Evolutionary conservation across 2,797 vertebrate genomes (phyloP), one percentile per base, ranked within the genome.

Genomic region (Mormyrus hasselquistii): DNA sequence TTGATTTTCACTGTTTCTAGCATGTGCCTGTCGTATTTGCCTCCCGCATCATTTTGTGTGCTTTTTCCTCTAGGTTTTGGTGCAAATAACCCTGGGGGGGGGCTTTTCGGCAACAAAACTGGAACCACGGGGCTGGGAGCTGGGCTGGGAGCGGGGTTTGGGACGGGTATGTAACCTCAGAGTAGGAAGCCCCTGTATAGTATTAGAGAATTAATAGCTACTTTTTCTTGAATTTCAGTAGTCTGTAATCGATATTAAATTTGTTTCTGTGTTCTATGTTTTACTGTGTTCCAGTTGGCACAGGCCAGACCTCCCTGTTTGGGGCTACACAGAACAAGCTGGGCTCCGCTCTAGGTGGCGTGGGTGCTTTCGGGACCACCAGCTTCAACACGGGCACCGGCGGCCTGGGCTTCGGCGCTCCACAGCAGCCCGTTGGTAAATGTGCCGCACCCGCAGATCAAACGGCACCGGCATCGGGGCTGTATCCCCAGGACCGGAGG

Each of bases 351-450:
- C 93, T 99, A 73, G 98, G 98, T 89, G 95, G 97, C 0, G 96
- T 97, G 0, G 97, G 98, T 89, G 91, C 96, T 0, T 99, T 99
- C 0, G 98, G 98, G 29, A 69, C 95, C 0, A 89, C 96, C 0
- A 97, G 95, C 5, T 99, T 99, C 93, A 99, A 95, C 93, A 96
- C 96, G 0, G 96, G 97, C 9, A 91, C 96, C 1, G 94, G 93
- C 1, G 92, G 94, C 0, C 92, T 98, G 91, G 97, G 98, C 82
- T 99, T 99, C 0, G 97, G 98, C 29, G 95, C 96, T 0, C 94
- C 97, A 0, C 98, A 98, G 92, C 97, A 97, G n/a, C 96, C 98
- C n/a, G 95, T 99, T 0, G 97, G 98, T 99, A 92, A 97, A 97
- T 94, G 44, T 0, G 22, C 14, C n/a, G 9, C 16, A 16, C 2